Evolutionary conservation across 2,888 invertebrate species (phyloP), one percentile per base, ranked within the genome.

Genomic region (Drosophila diplacantha): DNA sequence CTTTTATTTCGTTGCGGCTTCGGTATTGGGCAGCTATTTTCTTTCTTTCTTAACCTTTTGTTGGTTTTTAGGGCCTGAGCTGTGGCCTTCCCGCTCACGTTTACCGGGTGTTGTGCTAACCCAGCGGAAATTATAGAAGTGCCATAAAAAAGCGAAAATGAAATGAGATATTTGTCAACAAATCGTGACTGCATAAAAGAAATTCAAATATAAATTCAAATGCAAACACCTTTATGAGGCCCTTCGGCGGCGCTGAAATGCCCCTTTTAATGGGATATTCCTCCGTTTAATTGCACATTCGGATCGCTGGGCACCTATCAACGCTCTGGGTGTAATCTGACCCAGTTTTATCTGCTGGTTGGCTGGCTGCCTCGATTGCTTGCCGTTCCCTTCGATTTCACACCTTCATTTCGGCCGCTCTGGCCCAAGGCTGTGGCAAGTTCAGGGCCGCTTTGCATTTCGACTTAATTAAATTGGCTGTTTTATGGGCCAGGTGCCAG

Each of bases 141-240:
- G 59, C 46, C 61, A 63, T 68, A 73, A 54, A 54, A 18, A 69
- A 61, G 20, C 35, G 47, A 53, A 68, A 69, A 49, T 22, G 53
- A 49, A 53, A 61, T 51, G 38, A 37, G 47, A 61, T 47, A 68
- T 69, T 60, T 76, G 75, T 80, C 69, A 64, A 67, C 71, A 68
- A 77, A 58, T 80, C 67, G 75, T 75, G 78, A 78, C 81, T 66
- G 61, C 59, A 69, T 43, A 46, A 37, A 61, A 46, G 55, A 62
- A 72, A 60, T 72, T 51, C 39, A 38, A 70, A 61, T 63, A 46
- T 32, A 61, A 72, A 60, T 68, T 51, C 47, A 49, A 70, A 29
- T 22, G 29, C 37, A 39, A 49, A 58, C 29, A 46, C 29, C 29
- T 24, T 46, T 47, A 14, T 47, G 51, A 26, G 29, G 18, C 41